Conservation (phyloP, 1,140 invertebrate species). For the Acromyrmex echinatior region DNA sequence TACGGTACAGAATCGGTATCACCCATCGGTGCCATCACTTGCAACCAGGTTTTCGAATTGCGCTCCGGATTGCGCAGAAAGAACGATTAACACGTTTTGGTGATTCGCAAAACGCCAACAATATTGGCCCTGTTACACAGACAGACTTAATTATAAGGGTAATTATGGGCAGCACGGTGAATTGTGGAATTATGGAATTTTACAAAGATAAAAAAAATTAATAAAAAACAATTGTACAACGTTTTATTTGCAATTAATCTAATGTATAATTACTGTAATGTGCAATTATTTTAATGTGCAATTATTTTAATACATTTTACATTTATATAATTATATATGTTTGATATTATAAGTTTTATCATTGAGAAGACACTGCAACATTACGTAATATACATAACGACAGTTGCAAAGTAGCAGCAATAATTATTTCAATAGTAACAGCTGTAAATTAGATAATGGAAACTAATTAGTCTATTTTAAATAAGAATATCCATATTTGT, state of each 20-base stretch:
- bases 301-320: background rate
- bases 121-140: background rate
- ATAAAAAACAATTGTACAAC: slow-evolving; percentile 1
- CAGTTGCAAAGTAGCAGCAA: background rate
- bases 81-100: background rate
- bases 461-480: slow-evolving; percentile 1
- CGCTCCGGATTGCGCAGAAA: too few species aligned
- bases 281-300: background rate
- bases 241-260: background rate
- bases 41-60: background rate
- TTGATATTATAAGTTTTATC: background rate
- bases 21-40: background rate
- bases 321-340: background rate
- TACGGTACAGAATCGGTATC: background rate
- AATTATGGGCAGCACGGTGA: background rate
- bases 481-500: background rate
- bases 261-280: background rate
- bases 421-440: background rate
- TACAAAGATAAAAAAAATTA: slow-evolving; percentile 15
- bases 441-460: background rate
- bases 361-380: background rate
- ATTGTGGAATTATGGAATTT: background rate
- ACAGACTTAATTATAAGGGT: background rate
- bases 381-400: background rate
- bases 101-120: background rate